Evolutionary conservation across 1,140 invertebrate species (phyloP).

Genomic region (Drosophila arawakana): DNA sequence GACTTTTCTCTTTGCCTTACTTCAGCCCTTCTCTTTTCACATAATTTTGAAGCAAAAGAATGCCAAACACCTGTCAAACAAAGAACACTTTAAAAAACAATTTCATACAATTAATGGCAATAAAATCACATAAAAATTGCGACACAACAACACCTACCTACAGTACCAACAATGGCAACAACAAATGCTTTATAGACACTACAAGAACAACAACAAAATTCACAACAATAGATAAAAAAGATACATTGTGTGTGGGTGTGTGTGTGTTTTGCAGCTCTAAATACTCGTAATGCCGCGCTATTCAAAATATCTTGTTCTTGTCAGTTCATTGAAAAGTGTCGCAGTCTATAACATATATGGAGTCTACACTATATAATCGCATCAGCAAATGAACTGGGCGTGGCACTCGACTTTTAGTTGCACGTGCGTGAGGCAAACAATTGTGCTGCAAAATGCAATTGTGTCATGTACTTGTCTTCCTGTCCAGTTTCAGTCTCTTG

Average conservation of each 20-base stretch:
- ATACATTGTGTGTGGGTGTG: constrained; percentile 43
- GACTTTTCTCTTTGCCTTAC: background rate
- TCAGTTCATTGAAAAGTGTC: constrained; percentile 68
- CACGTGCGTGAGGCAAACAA: constrained; percentile 74
- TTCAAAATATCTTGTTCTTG: constrained; percentile 75
- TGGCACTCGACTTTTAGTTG: constrained; percentile 62
- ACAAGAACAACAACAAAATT: constrained; percentile 19
- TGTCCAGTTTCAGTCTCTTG: constrained; percentile 42
- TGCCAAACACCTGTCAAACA: constrained; percentile 31
- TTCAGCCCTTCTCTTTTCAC: background rate
- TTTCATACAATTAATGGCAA: constrained; percentile 77
- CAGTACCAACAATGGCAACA: constrained; percentile 14
- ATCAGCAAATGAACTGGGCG: constrained; percentile 39
- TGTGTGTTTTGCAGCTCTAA: constrained; percentile 55
- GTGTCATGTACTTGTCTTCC: constrained; percentile 60
- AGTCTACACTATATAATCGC: constrained; percentile 28
- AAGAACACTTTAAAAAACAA: constrained; percentile 67
- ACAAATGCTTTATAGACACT: constrained; percentile 33
- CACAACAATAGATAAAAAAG: constrained; percentile 43
- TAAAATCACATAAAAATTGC: constrained; percentile 78
- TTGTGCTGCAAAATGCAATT: constrained; percentile 69
- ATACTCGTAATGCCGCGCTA: constrained; percentile 49
- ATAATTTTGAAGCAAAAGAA: constrained; percentile 11
- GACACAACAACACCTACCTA: constrained; percentile 62
- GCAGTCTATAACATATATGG: constrained; percentile 6